A percentile compares a stretch with the other conserved stretches of the same genome.
Evolutionary conservation across 2,113 vertebrate genomes (phyloP).

Genomic region (Pristiophorus japonicus): DNA sequence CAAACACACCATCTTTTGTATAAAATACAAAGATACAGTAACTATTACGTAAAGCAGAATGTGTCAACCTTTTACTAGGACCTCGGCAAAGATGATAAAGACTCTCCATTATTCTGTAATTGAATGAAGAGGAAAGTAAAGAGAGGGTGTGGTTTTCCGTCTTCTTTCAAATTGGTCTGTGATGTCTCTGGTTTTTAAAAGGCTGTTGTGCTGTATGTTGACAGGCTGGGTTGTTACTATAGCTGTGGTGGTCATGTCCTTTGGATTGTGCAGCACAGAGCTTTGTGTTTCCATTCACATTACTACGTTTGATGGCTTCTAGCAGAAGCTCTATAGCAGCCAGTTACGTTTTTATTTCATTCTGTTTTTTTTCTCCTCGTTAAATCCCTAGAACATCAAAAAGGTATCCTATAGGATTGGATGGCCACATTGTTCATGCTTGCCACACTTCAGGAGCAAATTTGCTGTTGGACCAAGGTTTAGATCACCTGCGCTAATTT

Average conservation of each 20-base stretch:
- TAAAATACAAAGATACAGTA: background rate
- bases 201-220: background rate
- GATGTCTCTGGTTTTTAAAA: background rate
- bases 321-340: background rate
- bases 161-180: background rate
- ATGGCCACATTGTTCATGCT: background rate
- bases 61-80: background rate
- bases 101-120: background rate
- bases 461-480: too few species aligned
- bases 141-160: background rate
- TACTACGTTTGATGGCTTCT: background rate
- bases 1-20: background rate
- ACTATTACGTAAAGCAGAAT: background rate
- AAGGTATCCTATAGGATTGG: background rate
- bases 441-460: background rate
- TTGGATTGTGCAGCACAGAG: background rate
- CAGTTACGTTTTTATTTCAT: background rate
- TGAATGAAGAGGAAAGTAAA: background rate
- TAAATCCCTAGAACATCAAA: background rate
- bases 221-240: background rate
- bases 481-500: too few species aligned
- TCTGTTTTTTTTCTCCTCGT: background rate
- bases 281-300: background rate
- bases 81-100: background rate
- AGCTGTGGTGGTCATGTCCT: background rate